Conservation (phyloP, 2,113 vertebrate genomes). For the Rafetus swinhoei region DNA sequence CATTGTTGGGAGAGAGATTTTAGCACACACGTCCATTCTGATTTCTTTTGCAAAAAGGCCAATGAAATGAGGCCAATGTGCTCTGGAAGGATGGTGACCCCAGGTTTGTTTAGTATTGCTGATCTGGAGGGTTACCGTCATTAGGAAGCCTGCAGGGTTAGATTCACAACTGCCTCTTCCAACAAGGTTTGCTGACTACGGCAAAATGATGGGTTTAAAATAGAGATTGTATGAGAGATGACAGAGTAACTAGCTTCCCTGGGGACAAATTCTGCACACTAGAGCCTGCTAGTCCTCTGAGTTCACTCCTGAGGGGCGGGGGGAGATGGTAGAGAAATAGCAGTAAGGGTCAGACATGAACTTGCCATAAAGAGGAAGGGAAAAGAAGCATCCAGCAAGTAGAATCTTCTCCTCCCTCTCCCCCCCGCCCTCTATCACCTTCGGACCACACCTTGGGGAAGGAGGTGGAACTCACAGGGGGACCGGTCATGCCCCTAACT, state of each 20-base stretch:
- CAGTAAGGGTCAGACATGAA: background rate
- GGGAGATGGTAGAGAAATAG: background rate
- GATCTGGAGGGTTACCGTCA: background rate
- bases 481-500: accelerated
- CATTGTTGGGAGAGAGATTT: background rate
- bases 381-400: background rate
- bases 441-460: background rate
- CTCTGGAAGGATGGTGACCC: background rate
- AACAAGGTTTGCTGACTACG: background rate
- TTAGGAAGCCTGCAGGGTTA: background rate
- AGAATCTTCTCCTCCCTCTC: background rate
- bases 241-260: background rate
- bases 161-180: background rate
- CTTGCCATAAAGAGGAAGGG: background rate
- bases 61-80: background rate
- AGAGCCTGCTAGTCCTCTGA: background rate
- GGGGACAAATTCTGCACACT: background rate
- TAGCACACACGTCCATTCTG: background rate
- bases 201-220: background rate
- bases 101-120: background rate
- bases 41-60: background rate
- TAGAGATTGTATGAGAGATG: background rate
- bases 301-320: background rate
- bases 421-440: background rate
- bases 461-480: background rate